Base-by-base conservation (phyloP, 2,113 vertebrate species). In the Coregonus clupeaformis region DNA sequence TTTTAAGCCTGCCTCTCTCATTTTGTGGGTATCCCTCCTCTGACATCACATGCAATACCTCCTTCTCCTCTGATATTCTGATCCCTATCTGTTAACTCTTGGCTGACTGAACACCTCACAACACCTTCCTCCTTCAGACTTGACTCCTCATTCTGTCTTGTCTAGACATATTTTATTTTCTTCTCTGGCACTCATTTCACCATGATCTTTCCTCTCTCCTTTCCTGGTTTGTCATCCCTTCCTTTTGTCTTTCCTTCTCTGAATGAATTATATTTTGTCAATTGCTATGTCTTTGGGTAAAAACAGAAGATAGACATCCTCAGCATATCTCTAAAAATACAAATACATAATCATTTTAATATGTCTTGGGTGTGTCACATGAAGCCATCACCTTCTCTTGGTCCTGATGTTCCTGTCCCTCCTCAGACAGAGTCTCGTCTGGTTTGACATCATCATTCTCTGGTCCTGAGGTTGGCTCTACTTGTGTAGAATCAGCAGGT, bases 371-470 rank as follows among this genome's bases (percentile, higher is more conserved):
- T 52, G 4, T 52, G 16, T 52, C 49, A 18, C 16, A 18, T 52
- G 16, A 52, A 52, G 49, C 49, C 22, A 24, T 60, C 22, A 60
- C 85, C 83, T 87, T 76, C 29, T 84, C 77, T 73, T 80, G 65
- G 47, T 24, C 52, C 57, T 55, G 14, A n/a, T 64, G 32, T 2
- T 60, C 57, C 47, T 77, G 68, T 64, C 80, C 57, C 18, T 63
- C 65, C 72, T 79, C 63, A 2, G 63, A 72, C 1, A 22, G 3
- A 22, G 57, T 60, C 20, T 60, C n/a, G 9, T 60, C 57, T 60
- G 57, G 57, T 22, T 22, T 60, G 57, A 60, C 13, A 60, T 7
- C 57, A 11, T 60, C 57, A 60, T n/a, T 7, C 12, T 83, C 76
- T 82, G 20, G 63, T 20, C 30, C 49, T 1, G 80, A 45, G 47